Conservation (phyloP, 2,797 vertebrate genomes). For the Eulemur mongoz region DNA sequence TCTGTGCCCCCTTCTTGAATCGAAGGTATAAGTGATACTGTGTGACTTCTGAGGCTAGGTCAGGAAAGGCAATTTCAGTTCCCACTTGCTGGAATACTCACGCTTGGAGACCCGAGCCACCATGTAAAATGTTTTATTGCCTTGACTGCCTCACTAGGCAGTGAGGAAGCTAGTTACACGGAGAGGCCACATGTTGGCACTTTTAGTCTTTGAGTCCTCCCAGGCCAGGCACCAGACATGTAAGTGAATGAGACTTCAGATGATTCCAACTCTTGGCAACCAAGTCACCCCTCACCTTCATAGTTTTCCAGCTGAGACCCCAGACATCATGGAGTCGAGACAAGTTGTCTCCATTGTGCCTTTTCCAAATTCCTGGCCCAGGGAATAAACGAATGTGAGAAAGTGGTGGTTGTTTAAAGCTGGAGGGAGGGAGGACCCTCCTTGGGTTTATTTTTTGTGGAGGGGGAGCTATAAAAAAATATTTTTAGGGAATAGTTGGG, state of each 20-base stretch:
- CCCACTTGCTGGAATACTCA: constrained; percentile 20
- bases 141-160: background rate
- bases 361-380: background rate
- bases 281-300: background rate
- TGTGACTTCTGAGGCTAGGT: background rate
- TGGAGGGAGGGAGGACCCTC: background rate
- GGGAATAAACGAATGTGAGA: background rate
- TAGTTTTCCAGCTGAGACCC: background rate
- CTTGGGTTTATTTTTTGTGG: background rate
- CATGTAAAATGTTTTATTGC: background rate
- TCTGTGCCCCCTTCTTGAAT: background rate
- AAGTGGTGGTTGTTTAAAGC: background rate
- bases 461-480: background rate
- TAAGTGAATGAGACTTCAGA: constrained; percentile 11
- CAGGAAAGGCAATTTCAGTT: constrained; percentile 28
- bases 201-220: background rate
- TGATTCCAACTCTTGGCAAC: constrained; percentile 25
- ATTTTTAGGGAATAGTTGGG: background rate
- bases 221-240: background rate
- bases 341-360: background rate
- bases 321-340: background rate
- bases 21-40: background rate
- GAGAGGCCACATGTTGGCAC: background rate
- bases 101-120: background rate
- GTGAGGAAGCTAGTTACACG: background rate